These are phyloP conservation scores for Drosophila burlai DNA, from an alignment of 1,140 invertebrate species.

Conservation along the genomic window DNA sequence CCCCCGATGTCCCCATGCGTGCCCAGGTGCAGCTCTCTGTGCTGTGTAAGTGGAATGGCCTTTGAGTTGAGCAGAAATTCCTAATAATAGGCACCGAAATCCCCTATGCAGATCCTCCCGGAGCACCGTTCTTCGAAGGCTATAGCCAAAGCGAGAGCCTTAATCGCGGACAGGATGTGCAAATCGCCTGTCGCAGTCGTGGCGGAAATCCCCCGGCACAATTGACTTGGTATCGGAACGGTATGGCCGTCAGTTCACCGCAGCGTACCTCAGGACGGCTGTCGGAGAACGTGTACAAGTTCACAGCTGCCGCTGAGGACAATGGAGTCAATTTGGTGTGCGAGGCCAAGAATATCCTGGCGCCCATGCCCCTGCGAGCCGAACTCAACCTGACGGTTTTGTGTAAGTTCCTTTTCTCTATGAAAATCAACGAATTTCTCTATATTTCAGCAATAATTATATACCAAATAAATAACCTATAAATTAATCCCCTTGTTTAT, in stretches of 20 bases:
- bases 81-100: constrained; percentile 4
- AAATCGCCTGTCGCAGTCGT: constrained; percentile 95
- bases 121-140: constrained; percentile 96
- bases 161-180: constrained; percentile 93
- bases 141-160: constrained; percentile 95
- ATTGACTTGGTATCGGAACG: constrained; percentile 97
- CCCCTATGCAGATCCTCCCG: constrained; percentile 92
- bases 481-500: neutral
- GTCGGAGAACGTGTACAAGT: constrained; percentile 94
- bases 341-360: constrained; percentile 96
- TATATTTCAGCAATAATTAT: neutral
- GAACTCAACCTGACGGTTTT: constrained; percentile 95
- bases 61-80: neutral
- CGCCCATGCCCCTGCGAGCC: constrained; percentile 91
- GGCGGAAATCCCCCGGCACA: constrained; percentile 98
- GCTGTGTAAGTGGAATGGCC: constrained; percentile 90
- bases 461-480: neutral
- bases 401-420: constrained; percentile 90
- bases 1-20: constrained; percentile 90
- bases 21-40: constrained; percentile 94
- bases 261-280: constrained; percentile 90
- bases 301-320: constrained; percentile 94
- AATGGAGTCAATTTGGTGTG: constrained; percentile 97
- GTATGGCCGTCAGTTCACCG: constrained; percentile 86
- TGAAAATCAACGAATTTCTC: neutral